Conservation (phyloP, 1,140 invertebrate genomes). For the Rhyzopertha dominica region DNA sequence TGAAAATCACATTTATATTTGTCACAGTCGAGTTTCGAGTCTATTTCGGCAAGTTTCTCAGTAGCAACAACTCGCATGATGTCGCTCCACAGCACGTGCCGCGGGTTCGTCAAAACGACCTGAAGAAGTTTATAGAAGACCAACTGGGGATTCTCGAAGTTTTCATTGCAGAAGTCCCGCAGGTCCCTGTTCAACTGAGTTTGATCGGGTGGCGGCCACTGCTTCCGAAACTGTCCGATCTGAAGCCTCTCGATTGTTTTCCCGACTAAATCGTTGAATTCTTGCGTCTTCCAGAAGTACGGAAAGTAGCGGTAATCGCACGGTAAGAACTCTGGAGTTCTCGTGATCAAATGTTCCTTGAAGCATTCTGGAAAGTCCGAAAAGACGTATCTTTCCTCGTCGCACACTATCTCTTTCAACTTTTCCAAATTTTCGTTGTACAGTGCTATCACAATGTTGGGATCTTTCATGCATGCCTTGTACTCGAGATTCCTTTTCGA, state of each 20-base stretch:
- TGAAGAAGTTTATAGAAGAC: conserved; percentile 26
- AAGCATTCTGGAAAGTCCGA: conserved; percentile 52
- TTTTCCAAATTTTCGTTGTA: conserved; percentile 62
- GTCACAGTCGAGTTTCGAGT: conserved; percentile 23
- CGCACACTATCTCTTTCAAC: conserved; percentile 55
- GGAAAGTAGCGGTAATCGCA: conserved; percentile 54
- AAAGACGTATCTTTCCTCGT: conserved; percentile 47
- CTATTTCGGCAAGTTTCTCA: conserved; percentile 31
- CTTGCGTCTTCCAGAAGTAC: conserved; percentile 47
- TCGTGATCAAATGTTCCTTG: conserved; percentile 43
- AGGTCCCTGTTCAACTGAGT: conserved; percentile 25
- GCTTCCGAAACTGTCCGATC: conserved; percentile 30
- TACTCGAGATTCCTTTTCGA: conserved; percentile 48
- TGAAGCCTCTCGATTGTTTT: conserved; percentile 23
- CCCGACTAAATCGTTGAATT: conserved; percentile 23
- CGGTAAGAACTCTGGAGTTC: conserved; percentile 40
- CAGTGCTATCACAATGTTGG: conserved; percentile 55
- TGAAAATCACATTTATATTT: conserved; percentile 28
- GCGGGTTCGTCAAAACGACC: conserved; percentile 22
- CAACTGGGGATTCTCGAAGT: conserved; percentile 24
- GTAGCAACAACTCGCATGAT: conserved; percentile 29
- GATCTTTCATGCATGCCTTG: conserved; percentile 48
- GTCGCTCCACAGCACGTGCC: conserved; percentile 33
- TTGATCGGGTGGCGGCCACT: conserved; percentile 33
- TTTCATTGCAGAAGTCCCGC: conserved; percentile 27